These are phyloP conservation scores for Chrysoperla carnea DNA, from an alignment of 1,140 invertebrate species.

Conservation along the genomic window DNA sequence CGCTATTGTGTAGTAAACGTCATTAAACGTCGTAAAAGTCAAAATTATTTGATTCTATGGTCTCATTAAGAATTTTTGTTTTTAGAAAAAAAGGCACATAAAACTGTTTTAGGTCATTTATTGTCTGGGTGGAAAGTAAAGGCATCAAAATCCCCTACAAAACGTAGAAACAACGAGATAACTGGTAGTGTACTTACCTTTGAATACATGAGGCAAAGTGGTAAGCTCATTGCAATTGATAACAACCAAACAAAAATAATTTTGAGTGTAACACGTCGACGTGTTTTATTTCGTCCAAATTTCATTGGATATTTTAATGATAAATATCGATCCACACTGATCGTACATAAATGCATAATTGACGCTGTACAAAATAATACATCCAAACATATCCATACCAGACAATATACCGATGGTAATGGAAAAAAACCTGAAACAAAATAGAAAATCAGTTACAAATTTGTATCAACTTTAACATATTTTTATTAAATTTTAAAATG, in stretches of 20 bases:
- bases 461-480: not conserved
- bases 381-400: slow-evolving; percentile 79
- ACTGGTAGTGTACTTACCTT: slow-evolving; percentile 34
- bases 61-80: no score
- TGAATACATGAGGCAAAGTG: slow-evolving; percentile 73
- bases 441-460: not conserved
- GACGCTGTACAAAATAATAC: slow-evolving; percentile 91
- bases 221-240: slow-evolving; percentile 75
- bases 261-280: slow-evolving; percentile 67
- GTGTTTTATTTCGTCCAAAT: slow-evolving; percentile 78
- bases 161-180: not conserved
- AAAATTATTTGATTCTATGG: no score
- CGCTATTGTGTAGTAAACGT: no score
- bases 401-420: slow-evolving; percentile 58
- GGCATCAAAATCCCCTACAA: no score
- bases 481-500: not conserved
- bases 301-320: slow-evolving; percentile 74
- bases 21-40: no score
- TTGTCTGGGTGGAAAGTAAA: no score
- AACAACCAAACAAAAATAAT: slow-evolving; percentile 83
- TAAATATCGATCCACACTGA: slow-evolving; percentile 81
- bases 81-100: no score
- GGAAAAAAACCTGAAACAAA: slow-evolving; percentile 64
- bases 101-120: no score
- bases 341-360: slow-evolving; percentile 91